phyloP scores from a whole-genome alignment of 2,113 vertebrate species.

The Esox niger region DNA sequence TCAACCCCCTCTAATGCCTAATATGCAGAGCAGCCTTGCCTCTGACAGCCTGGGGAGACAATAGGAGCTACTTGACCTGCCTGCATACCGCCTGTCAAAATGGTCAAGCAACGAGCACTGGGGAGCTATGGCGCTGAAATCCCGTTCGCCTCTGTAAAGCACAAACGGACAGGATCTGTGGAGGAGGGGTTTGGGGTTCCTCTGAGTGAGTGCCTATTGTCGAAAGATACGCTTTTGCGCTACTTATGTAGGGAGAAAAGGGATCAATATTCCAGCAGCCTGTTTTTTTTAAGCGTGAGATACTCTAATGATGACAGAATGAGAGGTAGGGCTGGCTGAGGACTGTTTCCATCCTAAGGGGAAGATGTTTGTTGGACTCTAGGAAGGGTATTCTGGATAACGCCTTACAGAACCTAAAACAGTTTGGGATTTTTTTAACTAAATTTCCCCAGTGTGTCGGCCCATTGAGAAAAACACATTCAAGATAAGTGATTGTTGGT shows the following conservation, averaged over 20 bases:
- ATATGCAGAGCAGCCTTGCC: conserved; percentile 8
- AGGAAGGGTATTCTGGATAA: no score
- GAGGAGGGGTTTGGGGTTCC: conserved; percentile 28
- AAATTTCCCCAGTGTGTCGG: no score
- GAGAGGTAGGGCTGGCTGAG: no score
- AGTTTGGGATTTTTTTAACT: no score
- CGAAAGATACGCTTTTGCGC: conserved; percentile 30
- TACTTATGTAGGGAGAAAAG: conserved; percentile 41
- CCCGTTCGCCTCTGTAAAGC: conserved; percentile 55
- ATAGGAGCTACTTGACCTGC: neutral
- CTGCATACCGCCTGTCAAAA: conserved; percentile 28
- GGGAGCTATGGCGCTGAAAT: conserved; percentile 39
- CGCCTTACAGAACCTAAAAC: no score
- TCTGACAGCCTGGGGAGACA: conserved; percentile 14
- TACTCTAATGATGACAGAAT: neutral
- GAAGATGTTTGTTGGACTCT: neutral
- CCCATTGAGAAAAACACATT: no score
- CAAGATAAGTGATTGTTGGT: no score
- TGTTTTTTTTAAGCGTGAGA: conserved; percentile 23
- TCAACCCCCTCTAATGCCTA: conserved; percentile 26
- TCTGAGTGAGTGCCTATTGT: conserved; percentile 65
- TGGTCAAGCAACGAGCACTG: conserved; percentile 17
- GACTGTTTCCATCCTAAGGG: conserved; percentile 24
- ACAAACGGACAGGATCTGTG: conserved; percentile 53
- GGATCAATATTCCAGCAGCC: conserved; percentile 44